Base-by-base conservation (phyloP, 1,140 invertebrate species). In the Drosophila truncata region DNA sequence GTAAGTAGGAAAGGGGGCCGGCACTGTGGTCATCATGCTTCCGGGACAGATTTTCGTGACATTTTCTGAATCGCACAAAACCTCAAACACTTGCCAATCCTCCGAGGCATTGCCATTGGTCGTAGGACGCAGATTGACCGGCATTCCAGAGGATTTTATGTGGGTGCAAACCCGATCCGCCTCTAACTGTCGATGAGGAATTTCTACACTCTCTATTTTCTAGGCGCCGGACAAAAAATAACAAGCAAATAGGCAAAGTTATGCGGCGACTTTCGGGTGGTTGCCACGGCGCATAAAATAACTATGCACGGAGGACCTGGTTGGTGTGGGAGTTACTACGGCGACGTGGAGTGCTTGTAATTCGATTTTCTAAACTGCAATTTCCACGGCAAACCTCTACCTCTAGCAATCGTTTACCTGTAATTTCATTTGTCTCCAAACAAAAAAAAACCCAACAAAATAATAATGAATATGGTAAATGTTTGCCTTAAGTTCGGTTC, bases 31-130 rank as follows among this genome's bases (percentile, higher is more conserved):
- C 37, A 54, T 52, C 18, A 54, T 20, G 27, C 20, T 25, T 13
- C 6, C 29, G 0, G 33, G 11, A 14, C 3, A 11, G 29, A 29
- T 2, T 49, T 41, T 33, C 4, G 41, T n/a, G 31, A 20, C 50
- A 23, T 54, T 72, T 54, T 50, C 39, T 1, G 35, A 29, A 11
- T 61, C 58, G 27, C 94, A 94, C 49, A 96, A 91, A 0, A 94
- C 93, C 92, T 96, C 95, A 85, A 95, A 96, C 52, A 96, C 94
- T 83, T 94, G 94, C 94, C 95, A 95, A 91, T 96, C 95, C 80
- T 96, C 95, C 23, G 94, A 91, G 25, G 93, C 93, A 64, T 94
- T 94, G 49, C 94, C 94, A 66, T 73, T 80, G 16, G 80, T 87
- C 13, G 55, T 52, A 46, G 82, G 67, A 35, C 86, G 55, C 39